Evolutionary conservation across 2,113 vertebrate genomes (phyloP).

Genomic region (Physeter macrocephalus): DNA sequence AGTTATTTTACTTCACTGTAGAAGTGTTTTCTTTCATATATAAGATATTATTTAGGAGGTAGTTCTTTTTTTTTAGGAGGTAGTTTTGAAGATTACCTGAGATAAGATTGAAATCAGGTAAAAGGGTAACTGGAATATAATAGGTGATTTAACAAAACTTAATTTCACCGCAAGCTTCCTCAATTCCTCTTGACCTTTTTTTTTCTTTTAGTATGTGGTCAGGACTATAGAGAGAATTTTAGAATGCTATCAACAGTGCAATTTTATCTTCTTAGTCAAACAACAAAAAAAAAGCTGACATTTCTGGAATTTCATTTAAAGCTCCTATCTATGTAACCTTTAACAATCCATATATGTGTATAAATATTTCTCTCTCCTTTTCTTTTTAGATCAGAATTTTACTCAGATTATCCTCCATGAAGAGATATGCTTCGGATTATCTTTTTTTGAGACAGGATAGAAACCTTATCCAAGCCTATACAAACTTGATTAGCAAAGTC

Average conservation of each 20-base stretch:
- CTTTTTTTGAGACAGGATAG: background rate
- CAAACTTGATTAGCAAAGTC: background rate
- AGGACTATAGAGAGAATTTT: background rate
- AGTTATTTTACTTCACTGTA: background rate
- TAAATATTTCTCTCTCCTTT: background rate
- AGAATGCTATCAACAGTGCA: background rate
- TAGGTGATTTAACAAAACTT: background rate
- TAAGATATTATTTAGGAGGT: background rate
- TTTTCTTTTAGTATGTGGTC: background rate
- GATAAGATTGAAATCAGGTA: background rate
- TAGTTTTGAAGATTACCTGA: background rate
- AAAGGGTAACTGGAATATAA: background rate
- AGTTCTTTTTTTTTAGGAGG: background rate
- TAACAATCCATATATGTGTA: background rate
- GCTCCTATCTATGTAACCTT: constrained; percentile 20
- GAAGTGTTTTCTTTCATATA: background rate
- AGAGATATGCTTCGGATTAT: background rate
- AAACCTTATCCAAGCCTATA: background rate
- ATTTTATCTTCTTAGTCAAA: constrained; percentile 5
- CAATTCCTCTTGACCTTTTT: background rate
- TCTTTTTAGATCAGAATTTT: background rate
- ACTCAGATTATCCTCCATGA: background rate
- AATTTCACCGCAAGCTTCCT: background rate
- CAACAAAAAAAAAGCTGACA: background rate
- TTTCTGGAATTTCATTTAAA: constrained; percentile 34